These are phyloP conservation scores for Aegotheles bennettii DNA, from an alignment of 2,113 vertebrate genomes.

Conservation along the genomic window DNA sequence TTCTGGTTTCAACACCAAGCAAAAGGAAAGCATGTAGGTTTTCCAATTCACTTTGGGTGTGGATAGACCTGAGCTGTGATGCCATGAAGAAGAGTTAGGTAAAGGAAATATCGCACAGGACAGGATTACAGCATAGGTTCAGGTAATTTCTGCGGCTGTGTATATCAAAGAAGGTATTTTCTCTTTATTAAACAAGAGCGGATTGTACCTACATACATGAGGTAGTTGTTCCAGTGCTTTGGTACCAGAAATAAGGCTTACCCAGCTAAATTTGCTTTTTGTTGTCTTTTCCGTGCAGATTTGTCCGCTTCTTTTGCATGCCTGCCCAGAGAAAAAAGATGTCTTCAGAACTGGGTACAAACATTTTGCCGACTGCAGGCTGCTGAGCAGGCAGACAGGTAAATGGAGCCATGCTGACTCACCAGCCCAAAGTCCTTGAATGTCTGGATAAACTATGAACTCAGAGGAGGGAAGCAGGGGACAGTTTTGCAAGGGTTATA, in stretches of 20 bases:
- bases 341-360: not conserved
- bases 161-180: not conserved
- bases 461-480: not conserved
- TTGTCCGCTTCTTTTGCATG: not conserved
- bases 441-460: not conserved
- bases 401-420: not conserved
- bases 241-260: not conserved
- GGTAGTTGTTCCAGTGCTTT: not conserved
- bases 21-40: not conserved
- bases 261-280: not conserved
- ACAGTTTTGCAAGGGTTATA: not conserved
- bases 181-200: not conserved
- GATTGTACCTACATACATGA: not conserved
- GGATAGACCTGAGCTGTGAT: not conserved
- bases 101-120: not conserved
- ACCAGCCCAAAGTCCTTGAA: not conserved
- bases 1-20: not conserved
- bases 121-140: not conserved
- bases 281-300: not conserved
- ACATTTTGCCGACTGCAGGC: not conserved
- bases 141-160: not conserved
- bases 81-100: not conserved
- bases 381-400: rapidly evolving
- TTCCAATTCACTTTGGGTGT: not conserved
- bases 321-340: not conserved